A percentile compares a stretch with the other conserved stretches of the same genome.
phyloP scores from a whole-genome alignment of 2,797 vertebrate species.

The Leptoclinus maculatus region DNA sequence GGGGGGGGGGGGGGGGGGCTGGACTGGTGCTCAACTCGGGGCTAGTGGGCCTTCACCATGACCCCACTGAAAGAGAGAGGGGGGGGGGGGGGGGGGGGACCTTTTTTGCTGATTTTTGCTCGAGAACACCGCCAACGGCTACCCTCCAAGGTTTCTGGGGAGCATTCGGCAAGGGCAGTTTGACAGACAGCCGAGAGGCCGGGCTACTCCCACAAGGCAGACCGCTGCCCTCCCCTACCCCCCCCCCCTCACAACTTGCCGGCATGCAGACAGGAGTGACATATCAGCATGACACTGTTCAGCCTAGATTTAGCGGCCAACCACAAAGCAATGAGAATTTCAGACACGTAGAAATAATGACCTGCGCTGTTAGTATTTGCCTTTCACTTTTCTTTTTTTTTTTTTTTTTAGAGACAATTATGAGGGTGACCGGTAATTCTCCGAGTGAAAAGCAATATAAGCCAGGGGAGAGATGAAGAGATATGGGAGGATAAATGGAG shows the following conservation, averaged over 20 bases:
- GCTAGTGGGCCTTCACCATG: conserved; percentile 48
- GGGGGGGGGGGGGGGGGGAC: background rate
- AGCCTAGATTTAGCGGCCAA: conserved; percentile 55
- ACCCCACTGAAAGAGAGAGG: conserved; percentile 36
- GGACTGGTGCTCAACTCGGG: conserved; percentile 43
- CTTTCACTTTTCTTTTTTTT: conserved; percentile 17
- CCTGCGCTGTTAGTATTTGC: background rate
- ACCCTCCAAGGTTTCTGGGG: conserved; percentile 37
- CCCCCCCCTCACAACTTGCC: conserved; percentile 28
- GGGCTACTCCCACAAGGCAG: conserved; percentile 45
- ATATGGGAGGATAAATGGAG: conserved; percentile 75
- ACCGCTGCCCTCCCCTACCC: conserved; percentile 31
- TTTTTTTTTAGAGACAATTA: conserved; percentile 39
- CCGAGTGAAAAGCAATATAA: conserved; percentile 60
- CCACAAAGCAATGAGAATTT: conserved; percentile 40
- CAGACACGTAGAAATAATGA: conserved; percentile 19
- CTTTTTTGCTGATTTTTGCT: conserved; percentile 39
- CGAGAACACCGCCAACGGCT: conserved; percentile 9
- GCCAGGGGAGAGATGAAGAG: conserved; percentile 62
- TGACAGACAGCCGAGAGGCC: conserved; percentile 66
- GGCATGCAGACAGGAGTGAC: conserved; percentile 57
- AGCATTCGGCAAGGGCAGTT: conserved; percentile 47
- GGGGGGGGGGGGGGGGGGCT: conserved; percentile 29
- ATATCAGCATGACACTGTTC: conserved; percentile 61
- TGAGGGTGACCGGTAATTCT: conserved; percentile 49